Evolutionary conservation across 2,888 invertebrate genomes (phyloP), one percentile per base, ranked within the genome.

Genomic region (Scaptomyza parva): DNA sequence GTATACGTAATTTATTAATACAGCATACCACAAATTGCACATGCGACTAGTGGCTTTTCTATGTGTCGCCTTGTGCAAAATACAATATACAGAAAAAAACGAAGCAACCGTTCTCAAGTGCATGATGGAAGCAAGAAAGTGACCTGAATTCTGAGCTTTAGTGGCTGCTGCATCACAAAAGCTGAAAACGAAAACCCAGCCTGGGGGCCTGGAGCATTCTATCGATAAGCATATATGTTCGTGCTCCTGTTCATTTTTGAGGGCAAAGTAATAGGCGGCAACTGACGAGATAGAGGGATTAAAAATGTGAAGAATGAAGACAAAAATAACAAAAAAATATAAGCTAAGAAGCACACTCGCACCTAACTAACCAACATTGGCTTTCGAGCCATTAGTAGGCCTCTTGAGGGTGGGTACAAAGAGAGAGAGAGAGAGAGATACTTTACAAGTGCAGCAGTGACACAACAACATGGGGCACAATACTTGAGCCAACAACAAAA

Each of bases 311-410:
- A 0, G 33, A 33, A 33, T n/a, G 6, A 33, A 33, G 33, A 33
- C 33, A 44, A 44, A 3, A 26, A 12, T 17, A 43, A 26, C 6
- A 6, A 18, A 28, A 33, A 45, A 18, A 28, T 28, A 17, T 28
- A 28, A 35, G 40, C 33, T 33, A 58, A 41, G 40, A 44, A 28
- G 45, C 40, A 47, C 41, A 37, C 53, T 54, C 52, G 43, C 48
- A 65, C 50, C 24, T 43, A 62, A 50, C 62, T 58, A 67, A 71
- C 55, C 55, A 62, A 69, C 73, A 69, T 60, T 60, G 53, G 24
- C 70, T 70, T 76, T 87, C 64, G 65, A 85, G 85, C 70, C 85
- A 86, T 84, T 88, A 84, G 88, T 82, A 68, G 86, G 72, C 70
- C 83, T 79, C 84, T 88, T 63, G 69, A 68, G 68, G 68, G 65